Percentiles rank a stretch among this genome's conserved stretches.
These are phyloP conservation scores for Agrilus planipennis DNA, from an alignment of 1,140 invertebrate species.

Conservation along the genomic window DNA sequence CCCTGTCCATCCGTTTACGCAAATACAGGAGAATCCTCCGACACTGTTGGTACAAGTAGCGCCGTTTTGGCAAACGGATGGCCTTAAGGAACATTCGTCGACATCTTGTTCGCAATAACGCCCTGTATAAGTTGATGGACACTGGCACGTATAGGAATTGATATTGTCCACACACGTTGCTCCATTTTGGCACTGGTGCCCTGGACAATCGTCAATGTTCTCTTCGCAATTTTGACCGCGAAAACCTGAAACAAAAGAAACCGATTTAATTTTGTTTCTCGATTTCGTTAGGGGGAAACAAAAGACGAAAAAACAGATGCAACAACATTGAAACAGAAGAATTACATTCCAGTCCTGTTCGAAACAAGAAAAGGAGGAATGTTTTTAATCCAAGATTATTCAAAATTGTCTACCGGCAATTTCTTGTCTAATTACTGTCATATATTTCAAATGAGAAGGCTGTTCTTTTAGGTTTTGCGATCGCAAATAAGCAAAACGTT, in stretches of 20 bases:
- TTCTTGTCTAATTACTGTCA: too few relatives aligned
- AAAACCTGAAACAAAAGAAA: slow-evolving; percentile 54
- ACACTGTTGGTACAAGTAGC: slow-evolving; percentile 87
- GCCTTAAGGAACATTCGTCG: slow-evolving; percentile 66
- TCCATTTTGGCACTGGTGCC: slow-evolving; percentile 81
- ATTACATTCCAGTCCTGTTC: too few relatives aligned
- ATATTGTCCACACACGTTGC: slow-evolving; percentile 80
- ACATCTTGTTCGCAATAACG: slow-evolving; percentile 69
- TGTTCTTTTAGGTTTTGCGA: too few relatives aligned
- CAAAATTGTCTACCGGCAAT: too few relatives aligned
- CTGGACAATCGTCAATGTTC: slow-evolving; percentile 83
- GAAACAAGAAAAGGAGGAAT: too few relatives aligned
- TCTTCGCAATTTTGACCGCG: slow-evolving; percentile 77
- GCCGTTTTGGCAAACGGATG: slow-evolving; percentile 84
- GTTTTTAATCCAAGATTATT: too few relatives aligned
- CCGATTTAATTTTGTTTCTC: too few relatives aligned
- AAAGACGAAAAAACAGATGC: too few relatives aligned
- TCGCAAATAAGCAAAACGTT: too few relatives aligned
- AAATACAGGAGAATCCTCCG: slow-evolving; percentile 89
- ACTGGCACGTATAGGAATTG: slow-evolving; percentile 77
- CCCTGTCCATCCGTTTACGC: slow-evolving; percentile 91
- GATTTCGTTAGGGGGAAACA: too few relatives aligned
- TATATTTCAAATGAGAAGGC: too few relatives aligned
- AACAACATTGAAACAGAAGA: too few relatives aligned
- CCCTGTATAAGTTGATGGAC: slow-evolving; percentile 78